Evolutionary conservation across 2,113 vertebrate species (phyloP).

Genomic region (Misgurnus anguillicaudatus): DNA sequence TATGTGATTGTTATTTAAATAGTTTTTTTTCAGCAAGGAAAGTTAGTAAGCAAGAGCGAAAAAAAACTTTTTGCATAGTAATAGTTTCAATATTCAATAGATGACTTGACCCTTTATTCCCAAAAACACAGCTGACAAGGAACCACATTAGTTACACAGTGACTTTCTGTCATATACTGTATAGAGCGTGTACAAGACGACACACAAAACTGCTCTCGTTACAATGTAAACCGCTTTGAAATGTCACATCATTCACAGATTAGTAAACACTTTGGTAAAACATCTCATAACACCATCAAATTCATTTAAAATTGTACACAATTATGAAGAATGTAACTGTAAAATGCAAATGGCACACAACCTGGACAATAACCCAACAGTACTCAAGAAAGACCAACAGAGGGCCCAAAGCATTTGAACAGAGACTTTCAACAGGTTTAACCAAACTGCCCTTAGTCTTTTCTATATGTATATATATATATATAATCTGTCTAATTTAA

Average conservation of each 20-base stretch:
- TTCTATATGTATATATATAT: too few species aligned
- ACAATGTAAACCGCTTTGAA: constrained; percentile 50
- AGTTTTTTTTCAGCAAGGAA: neutral
- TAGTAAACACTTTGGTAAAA: constrained; percentile 54
- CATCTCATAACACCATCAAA: constrained; percentile 32
- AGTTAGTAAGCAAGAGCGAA: neutral
- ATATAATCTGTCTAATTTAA: neutral
- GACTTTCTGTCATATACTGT: constrained; percentile 24
- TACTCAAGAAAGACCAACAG: neutral
- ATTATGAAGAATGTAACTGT: constrained; percentile 8
- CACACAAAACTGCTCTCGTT: constrained; percentile 28
- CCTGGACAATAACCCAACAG: neutral
- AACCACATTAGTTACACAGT: constrained; percentile 36
- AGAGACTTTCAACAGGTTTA: neutral
- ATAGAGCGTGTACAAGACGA: constrained; percentile 45
- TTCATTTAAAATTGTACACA: constrained; percentile 9
- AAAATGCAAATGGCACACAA: neutral
- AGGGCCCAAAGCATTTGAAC: neutral
- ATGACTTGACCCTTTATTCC: constrained; percentile 47
- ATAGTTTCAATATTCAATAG: constrained; percentile 1
- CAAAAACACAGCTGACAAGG: constrained; percentile 33
- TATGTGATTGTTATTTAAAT: too few species aligned
- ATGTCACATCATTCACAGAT: constrained; percentile 50
- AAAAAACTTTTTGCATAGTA: neutral
- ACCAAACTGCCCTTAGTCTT: neutral